Evolutionary conservation across 2,888 invertebrate genomes (phyloP).

Genomic region (Agelastica alni): DNA sequence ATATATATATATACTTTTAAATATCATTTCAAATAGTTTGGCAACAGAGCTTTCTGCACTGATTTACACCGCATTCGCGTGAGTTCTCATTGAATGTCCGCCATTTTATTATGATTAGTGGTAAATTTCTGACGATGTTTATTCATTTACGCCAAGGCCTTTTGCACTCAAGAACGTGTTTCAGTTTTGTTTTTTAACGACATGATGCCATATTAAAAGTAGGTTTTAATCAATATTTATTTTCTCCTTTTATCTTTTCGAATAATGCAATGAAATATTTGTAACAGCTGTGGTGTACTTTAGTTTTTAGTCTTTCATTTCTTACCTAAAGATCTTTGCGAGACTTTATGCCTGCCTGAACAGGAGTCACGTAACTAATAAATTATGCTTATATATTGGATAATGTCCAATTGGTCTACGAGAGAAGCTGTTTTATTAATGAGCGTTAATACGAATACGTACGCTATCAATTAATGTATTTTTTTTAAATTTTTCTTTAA

Average conservation of each 20-base stretch:
- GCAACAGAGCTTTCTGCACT: background rate
- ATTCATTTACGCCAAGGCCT: constrained; percentile 26
- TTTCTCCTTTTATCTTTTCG: constrained; percentile 16
- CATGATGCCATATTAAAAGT: constrained; percentile 25
- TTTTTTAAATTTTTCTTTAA: too few species aligned
- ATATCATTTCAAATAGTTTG: background rate
- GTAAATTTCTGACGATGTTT: constrained; percentile 24
- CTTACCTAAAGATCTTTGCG: constrained; percentile 12
- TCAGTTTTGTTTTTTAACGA: constrained; percentile 18
- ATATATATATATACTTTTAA: background rate
- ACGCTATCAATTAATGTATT: too few species aligned
- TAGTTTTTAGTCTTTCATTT: constrained; percentile 7
- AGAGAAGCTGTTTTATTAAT: background rate
- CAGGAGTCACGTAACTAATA: constrained; percentile 17
- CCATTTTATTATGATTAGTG: constrained; percentile 25
- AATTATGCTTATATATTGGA: constrained; percentile 16
- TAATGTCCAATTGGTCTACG: constrained; percentile 11
- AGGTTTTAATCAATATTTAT: constrained; percentile 28
- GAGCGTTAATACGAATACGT: background rate
- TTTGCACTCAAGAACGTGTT: constrained; percentile 12
- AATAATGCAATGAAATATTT: constrained; percentile 20
- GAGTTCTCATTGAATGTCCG: constrained; percentile 27
- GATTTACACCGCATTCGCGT: constrained; percentile 24
- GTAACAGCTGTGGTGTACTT: constrained; percentile 18
- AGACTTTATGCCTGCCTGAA: constrained; percentile 15